These are phyloP conservation scores for Takifugu rubripes DNA, from an alignment of 2,797 vertebrate species.

Conservation along the genomic window DNA sequence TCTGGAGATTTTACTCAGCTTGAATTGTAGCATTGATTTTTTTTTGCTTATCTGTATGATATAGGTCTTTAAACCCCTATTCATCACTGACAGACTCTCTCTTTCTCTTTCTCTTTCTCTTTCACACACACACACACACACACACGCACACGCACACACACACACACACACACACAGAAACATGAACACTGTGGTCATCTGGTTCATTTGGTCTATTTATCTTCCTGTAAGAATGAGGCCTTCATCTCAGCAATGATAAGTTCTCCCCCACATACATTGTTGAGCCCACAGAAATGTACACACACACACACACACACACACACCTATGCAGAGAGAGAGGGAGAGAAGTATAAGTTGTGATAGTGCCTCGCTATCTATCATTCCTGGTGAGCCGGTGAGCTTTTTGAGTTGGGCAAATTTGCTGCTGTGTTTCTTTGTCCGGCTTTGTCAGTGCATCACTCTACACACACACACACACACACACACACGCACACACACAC, in stretches of 20 bases:
- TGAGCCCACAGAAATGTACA: constrained; percentile 15
- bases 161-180: not conserved
- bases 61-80: constrained; percentile 71
- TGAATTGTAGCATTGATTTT: constrained; percentile 53
- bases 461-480: constrained; percentile 25
- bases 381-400: constrained; percentile 31
- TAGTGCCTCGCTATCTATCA: constrained; percentile 48
- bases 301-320: constrained; percentile 14
- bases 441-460: constrained; percentile 43
- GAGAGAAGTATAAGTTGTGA: constrained; percentile 13
- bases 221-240: constrained; percentile 69
- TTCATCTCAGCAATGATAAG: constrained; percentile 62
- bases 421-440: constrained; percentile 35
- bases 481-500: not conserved
- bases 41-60: constrained; percentile 69
- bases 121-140: not conserved
- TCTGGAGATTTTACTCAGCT: constrained; percentile 18
- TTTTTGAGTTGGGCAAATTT: constrained; percentile 61
- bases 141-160: no score
- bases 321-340: constrained; percentile 5
- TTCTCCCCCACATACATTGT: constrained; percentile 41
- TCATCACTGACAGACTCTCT: constrained; percentile 67
- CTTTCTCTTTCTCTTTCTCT: not conserved
- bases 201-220: constrained; percentile 73
- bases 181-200: constrained; percentile 46